Evolutionary conservation across 2,797 vertebrate species (phyloP), one percentile per base, ranked within the genome.

Genomic region (Cuniculus paca): DNA sequence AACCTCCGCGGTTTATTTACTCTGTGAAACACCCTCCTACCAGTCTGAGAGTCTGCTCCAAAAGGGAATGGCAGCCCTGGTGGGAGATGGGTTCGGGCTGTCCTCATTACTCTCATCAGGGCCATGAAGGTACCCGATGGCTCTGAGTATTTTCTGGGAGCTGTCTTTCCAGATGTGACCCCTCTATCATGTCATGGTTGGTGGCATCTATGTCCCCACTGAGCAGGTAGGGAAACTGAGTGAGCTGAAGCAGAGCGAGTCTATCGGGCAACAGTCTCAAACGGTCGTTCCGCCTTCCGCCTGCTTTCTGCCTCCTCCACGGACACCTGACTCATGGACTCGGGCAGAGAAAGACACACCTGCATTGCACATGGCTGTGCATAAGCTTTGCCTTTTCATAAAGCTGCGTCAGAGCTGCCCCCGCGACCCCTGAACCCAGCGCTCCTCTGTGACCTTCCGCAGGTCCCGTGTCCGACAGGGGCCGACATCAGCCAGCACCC

Each of bases 391-490:
- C 31, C 82, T 70, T 50, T 39, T 22, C 11, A 48, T 19, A 68
- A 42, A 26, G 7, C 42, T 56, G 3, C 58, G 26, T 81, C n/a
- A 60, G 39, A 45, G 39, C 39, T 74, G 45, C 39, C 24, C 39
- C 10, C 28, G 39, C 13, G 13, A 74, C 70, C 36, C 31, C 72
- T 48, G 72, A 75, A 17, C 26, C 42, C 26, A 9, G 2, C 10
- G 11, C 93, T 60, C 78, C 93, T 63, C 93, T 90, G n/a, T 88
- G 54, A 79, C 42, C 2, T 14, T 17, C 75, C 26, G 36, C 91
- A 99, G 99, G 98, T 98, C 4, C 98, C 98, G 0, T 98, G 98
- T 98, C 99, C 99, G 31, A 97, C 97, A 0, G 99, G 98, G 78
- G 98, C 92, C 39, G 98, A 98, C 56, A 91, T 96, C 85, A 97